phyloP scores from a whole-genome alignment of 2,888 invertebrate species.

The Athalia circularis region DNA sequence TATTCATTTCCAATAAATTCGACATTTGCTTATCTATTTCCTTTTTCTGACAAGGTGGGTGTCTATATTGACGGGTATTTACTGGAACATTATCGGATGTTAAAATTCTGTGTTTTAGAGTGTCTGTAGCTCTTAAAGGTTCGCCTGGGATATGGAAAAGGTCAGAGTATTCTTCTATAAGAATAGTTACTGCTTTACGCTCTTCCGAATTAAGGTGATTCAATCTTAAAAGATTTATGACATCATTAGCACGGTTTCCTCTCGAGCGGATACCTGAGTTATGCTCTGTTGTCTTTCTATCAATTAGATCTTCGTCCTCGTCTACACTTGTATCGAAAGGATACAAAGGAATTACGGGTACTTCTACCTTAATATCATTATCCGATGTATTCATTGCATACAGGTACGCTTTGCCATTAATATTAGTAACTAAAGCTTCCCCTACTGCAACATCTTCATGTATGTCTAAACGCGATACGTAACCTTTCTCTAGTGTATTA shows the following conservation, averaged over 20 bases:
- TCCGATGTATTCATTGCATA: no score
- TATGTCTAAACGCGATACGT: slow-evolving; percentile 23
- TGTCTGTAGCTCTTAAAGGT: neutral
- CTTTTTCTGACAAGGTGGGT: slow-evolving; percentile 2
- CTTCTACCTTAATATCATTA: no score
- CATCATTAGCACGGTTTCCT: neutral
- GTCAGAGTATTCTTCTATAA: neutral
- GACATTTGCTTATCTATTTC: neutral
- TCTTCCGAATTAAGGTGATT: slow-evolving; percentile 8
- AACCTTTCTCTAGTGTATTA: neutral
- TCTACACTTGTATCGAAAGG: slow-evolving; percentile 47
- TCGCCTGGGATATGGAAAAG: slow-evolving; percentile 28
- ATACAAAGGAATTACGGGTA: slow-evolving; percentile 44
- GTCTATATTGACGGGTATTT: slow-evolving; percentile 10
- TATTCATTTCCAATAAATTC: neutral
- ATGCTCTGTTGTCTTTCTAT: no score
- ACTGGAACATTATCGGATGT: neutral
- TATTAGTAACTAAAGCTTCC: neutral
- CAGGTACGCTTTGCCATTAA: no score
- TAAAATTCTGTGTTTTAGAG: neutral
- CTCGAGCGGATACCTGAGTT: no score
- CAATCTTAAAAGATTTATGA: neutral
- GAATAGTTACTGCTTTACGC: neutral
- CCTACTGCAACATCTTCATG: neutral
- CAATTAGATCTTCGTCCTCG: neutral